These are phyloP conservation scores for Myotis planiceps DNA, from an alignment of 2,797 vertebrate genomes.

Conservation along the genomic window DNA sequence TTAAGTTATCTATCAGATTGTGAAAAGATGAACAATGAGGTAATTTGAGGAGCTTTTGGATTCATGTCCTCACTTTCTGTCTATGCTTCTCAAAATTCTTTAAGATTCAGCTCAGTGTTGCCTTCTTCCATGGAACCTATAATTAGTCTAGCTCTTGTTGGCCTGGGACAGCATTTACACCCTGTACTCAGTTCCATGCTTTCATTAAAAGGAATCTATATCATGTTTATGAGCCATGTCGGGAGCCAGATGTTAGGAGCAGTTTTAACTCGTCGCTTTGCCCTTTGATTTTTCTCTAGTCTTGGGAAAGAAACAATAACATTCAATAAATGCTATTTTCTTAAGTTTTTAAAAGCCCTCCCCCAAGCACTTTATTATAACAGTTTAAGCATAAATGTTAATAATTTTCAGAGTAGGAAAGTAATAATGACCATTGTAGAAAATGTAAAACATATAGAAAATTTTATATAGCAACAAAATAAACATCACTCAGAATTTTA, in stretches of 20 bases:
- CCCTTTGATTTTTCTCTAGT: background rate
- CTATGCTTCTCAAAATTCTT: background rate
- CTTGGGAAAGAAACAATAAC: background rate
- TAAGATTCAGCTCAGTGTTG: background rate
- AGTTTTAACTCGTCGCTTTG: background rate
- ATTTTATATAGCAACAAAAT: background rate
- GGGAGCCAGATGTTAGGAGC: background rate
- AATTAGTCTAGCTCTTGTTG: background rate
- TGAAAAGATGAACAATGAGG: background rate
- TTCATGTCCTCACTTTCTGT: background rate
- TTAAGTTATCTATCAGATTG: background rate
- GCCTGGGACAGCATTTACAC: background rate
- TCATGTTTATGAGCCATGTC: background rate
- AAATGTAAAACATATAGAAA: background rate
- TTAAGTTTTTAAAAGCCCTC: background rate
- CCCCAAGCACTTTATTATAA: background rate
- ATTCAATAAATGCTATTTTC: background rate
- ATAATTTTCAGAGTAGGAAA: background rate
- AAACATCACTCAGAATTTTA: background rate
- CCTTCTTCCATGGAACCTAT: background rate
- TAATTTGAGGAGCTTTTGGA: background rate
- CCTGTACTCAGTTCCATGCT: background rate
- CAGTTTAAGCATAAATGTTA: background rate
- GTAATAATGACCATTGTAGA: background rate
- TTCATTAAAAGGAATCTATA: background rate